Base-by-base conservation (phyloP, 1,140 invertebrate genomes). In the Macrobrachium nipponense region DNA sequence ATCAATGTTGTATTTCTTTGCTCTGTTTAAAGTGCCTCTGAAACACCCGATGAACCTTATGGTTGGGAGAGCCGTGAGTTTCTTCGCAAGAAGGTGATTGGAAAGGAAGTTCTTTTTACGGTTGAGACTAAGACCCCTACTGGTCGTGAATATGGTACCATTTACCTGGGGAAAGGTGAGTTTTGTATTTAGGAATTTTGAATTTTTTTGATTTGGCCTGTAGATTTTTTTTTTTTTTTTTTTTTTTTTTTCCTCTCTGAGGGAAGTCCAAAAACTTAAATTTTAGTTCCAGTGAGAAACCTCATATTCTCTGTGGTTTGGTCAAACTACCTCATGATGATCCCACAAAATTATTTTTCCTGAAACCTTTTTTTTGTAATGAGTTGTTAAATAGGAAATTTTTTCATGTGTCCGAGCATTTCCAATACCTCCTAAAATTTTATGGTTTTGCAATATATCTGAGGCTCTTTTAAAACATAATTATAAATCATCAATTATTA, bases 61-160 rank as follows among this genome's bases (percentile, higher is more conserved):
- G 97, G 97, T 2, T 99, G 97, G 97, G 97, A 99, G 91, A 96
- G 98, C 0, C 93, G 98, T 85, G 98, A 99, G 92, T 99, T 95
- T 91, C 91, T 99, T 51, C 93, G 98, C 44, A 97, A 98, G 90
- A 98, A 97, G 90, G 90, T 99, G 12, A 95, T 99, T 90, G 97
- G 97, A 6, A 95, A 97, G 91, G 95, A 97, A 89, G 95, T 99
- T 0, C 92, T 93, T 6, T 99, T 98, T 91, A 89, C 90, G 64
- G 83, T 91, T 64, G 76, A 95, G 95, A 89, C 96, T 94, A 91
- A 93, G 93, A 89, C 93, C 93, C 87, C 96, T 20, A 93, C 94
- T 51, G 94, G 94, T 12, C 94, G 97, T 90, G 96, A 97, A 90
- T 98, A 98, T 93, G 97, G 97, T 59, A 93, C 93, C 87, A 93